phyloP scores from a whole-genome alignment of 2,797 vertebrate species.

The Ataeniobius toweri region DNA sequence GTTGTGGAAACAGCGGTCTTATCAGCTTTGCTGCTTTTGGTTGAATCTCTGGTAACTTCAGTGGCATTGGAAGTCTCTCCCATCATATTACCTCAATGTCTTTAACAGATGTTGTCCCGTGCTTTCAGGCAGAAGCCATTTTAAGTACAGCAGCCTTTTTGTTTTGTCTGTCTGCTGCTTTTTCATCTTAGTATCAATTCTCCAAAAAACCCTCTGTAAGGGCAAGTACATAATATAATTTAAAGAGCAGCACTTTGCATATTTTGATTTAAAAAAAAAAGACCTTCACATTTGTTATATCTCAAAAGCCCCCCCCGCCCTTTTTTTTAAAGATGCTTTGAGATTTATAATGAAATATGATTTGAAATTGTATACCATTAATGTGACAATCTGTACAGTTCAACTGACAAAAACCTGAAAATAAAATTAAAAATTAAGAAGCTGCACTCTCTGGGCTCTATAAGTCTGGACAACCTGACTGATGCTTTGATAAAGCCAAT shows the following conservation, averaged over 20 bases:
- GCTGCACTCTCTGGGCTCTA: not conserved
- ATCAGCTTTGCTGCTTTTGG: not conserved
- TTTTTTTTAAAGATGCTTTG: not conserved
- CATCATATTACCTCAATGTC: not conserved
- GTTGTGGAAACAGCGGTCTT: not conserved
- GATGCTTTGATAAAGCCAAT: not conserved
- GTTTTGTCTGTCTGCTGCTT: not conserved
- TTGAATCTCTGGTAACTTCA: slow-evolving; percentile 2
- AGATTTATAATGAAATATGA: too few species aligned
- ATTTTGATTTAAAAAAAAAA: not conserved
- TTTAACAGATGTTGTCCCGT: not conserved
- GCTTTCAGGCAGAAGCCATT: not conserved
- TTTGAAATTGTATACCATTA: not conserved
- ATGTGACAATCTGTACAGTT: not conserved
- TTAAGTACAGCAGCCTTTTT: not conserved
- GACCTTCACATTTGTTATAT: not conserved
- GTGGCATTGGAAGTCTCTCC: not conserved
- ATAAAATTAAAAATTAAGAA: not conserved
- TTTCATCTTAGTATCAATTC: not conserved
- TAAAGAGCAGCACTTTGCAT: not conserved
- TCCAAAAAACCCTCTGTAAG: not conserved
- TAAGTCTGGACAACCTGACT: not conserved
- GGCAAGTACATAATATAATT: not conserved
- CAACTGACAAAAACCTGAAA: not conserved
- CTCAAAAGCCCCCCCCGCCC: not conserved